phyloP scores from a whole-genome alignment of 2,888 invertebrate genomes.

The Eupithecia dodoneata region DNA sequence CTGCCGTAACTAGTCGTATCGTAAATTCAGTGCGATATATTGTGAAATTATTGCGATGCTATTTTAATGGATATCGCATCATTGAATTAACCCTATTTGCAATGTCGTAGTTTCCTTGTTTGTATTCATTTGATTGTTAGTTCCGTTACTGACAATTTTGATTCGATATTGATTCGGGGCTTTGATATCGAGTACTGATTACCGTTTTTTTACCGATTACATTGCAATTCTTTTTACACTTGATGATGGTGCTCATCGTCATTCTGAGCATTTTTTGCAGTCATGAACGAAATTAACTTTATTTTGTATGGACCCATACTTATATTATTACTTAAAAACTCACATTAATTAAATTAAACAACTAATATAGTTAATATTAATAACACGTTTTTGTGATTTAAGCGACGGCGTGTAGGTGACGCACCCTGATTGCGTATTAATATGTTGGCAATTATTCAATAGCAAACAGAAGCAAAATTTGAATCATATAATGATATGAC shows the following conservation, averaged over 20 bases:
- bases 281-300: too few species aligned
- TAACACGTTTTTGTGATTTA: too few species aligned
- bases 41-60: conserved; percentile 27
- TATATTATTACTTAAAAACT: too few species aligned
- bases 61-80: conserved; percentile 33
- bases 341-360: too few species aligned
- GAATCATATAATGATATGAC: neutral
- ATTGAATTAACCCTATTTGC: conserved; percentile 39
- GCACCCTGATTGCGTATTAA: too few species aligned
- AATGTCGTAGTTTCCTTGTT: conserved; percentile 31
- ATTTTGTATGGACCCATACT: too few species aligned
- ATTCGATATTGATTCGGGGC: neutral
- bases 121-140: conserved; percentile 5
- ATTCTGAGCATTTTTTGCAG: neutral
- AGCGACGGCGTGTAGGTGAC: too few species aligned
- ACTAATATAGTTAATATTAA: too few species aligned
- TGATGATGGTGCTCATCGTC: neutral
- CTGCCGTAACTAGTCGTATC: neutral
- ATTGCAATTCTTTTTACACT: neutral
- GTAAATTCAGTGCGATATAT: conserved; percentile 23
- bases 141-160: neutral
- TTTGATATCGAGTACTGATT: neutral
- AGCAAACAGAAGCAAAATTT: neutral
- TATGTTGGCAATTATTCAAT: neutral
- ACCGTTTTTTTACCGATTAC: neutral